Evolutionary conservation across 1,140 invertebrate genomes (phyloP).

Genomic region (Lasioglossum albipes): DNA sequence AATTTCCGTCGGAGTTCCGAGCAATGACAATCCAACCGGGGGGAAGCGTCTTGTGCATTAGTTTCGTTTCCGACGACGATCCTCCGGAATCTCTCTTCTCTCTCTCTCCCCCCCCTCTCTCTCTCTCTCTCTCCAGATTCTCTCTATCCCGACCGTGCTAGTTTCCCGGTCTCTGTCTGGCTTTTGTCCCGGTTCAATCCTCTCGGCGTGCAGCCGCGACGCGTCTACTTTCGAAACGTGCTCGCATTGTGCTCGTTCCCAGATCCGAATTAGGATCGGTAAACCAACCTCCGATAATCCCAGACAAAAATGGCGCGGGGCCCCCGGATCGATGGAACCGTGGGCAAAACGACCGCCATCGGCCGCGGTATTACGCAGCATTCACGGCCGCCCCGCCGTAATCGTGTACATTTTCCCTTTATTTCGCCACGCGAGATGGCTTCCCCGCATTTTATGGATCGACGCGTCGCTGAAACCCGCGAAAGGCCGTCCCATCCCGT

Average conservation of each 20-base stretch:
- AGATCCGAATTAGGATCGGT: slow-evolving; percentile 56
- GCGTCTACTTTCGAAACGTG: slow-evolving; percentile 38
- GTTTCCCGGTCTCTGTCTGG: too few relatives aligned
- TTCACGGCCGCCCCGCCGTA: not conserved
- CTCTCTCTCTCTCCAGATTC: too few relatives aligned
- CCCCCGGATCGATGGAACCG: slow-evolving; percentile 29
- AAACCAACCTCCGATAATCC: slow-evolving; percentile 45
- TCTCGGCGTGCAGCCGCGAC: slow-evolving; percentile 17
- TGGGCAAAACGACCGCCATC: not conserved
- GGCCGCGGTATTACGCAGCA: slow-evolving; percentile 10
- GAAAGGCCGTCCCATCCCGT: not conserved
- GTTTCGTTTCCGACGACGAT: slow-evolving; percentile 25
- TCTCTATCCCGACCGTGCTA: too few relatives aligned
- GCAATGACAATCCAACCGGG: slow-evolving; percentile 44
- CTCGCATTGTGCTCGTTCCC: slow-evolving; percentile 31
- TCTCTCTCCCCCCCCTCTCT: slow-evolving; percentile 1
- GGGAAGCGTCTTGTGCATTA: slow-evolving; percentile 33
- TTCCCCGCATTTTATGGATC: not conserved
- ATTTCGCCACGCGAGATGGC: not conserved
- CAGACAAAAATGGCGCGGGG: slow-evolving; percentile 34
- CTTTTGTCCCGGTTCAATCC: slow-evolving; percentile 9
- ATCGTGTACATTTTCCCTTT: not conserved
- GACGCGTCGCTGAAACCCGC: not conserved
- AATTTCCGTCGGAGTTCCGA: slow-evolving; percentile 39
- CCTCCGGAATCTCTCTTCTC: slow-evolving; percentile 38